Percentiles rank a stretch among this genome's conserved stretches.
phyloP scores from a whole-genome alignment of 2,113 vertebrate genomes.

The Labeo rohita region DNA sequence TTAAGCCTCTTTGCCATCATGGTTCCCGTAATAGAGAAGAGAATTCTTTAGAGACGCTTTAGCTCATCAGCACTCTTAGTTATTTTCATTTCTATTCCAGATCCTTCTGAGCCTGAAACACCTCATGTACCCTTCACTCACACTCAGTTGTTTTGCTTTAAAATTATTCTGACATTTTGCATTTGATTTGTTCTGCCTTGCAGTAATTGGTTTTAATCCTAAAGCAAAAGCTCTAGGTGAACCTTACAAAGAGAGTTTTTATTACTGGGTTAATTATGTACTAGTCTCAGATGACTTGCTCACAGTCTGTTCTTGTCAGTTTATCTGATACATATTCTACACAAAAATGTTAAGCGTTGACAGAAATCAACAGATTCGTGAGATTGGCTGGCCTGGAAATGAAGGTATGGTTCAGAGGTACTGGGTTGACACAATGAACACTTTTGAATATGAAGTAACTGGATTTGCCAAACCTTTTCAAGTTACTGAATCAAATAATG shows the following conservation, averaged over 20 bases:
- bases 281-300: neutral
- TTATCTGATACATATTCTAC: neutral
- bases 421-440: neutral
- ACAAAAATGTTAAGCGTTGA: neutral
- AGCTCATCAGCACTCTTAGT: slow-evolving; percentile 19
- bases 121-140: neutral
- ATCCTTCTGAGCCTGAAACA: neutral
- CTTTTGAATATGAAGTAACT: neutral
- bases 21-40: neutral
- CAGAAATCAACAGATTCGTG: neutral
- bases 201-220: neutral
- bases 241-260: neutral
- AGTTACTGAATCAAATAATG: neutral
- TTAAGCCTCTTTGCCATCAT: slow-evolving; percentile 27
- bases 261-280: neutral
- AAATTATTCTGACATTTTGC: neutral
- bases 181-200: neutral
- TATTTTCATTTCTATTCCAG: slow-evolving; percentile 13
- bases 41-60: slow-evolving; percentile 25
- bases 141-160: neutral
- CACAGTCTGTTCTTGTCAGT: neutral
- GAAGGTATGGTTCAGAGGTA: neutral
- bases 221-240: neutral
- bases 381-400: neutral
- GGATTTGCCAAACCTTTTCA: neutral